Evolutionary conservation across 2,888 invertebrate genomes (phyloP).

Genomic region (Lobophora halterata): DNA sequence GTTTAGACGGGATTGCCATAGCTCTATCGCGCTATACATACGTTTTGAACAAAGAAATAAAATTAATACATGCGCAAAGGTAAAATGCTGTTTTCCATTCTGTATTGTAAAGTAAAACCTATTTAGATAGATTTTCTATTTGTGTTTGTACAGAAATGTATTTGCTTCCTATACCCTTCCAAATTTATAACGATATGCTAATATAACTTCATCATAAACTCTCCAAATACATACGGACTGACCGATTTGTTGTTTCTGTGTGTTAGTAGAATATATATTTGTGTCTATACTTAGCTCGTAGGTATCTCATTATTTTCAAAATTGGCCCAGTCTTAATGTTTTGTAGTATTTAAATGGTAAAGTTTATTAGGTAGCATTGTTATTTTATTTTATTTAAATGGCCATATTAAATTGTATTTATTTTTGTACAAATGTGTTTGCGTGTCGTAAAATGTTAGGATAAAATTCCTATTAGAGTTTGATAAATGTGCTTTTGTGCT

Average conservation of each 20-base stretch:
- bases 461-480: constrained; percentile 25
- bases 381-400: constrained; percentile 29
- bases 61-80: no score
- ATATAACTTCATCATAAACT: constrained; percentile 17
- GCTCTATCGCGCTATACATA: no score
- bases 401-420: constrained; percentile 37
- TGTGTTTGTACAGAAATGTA: no score
- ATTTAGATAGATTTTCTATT: no score
- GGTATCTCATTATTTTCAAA: constrained; percentile 21
- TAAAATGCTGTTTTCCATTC: no score
- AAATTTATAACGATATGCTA: constrained; percentile 8
- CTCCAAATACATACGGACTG: constrained; percentile 19
- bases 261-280: constrained; percentile 14
- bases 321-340: constrained; percentile 27
- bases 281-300: constrained; percentile 17
- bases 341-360: constrained; percentile 23
- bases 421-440: constrained; percentile 30
- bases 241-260: constrained; percentile 25
- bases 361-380: constrained; percentile 29
- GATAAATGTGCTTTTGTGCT: constrained; percentile 35
- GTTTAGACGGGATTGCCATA: constrained; percentile 1
- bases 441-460: constrained; percentile 37
- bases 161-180: constrained; percentile 18
- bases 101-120: no score
- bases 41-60: no score